Base-by-base conservation (phyloP, 2,888 invertebrate species). In the Phragmatobia fuliginosa region DNA sequence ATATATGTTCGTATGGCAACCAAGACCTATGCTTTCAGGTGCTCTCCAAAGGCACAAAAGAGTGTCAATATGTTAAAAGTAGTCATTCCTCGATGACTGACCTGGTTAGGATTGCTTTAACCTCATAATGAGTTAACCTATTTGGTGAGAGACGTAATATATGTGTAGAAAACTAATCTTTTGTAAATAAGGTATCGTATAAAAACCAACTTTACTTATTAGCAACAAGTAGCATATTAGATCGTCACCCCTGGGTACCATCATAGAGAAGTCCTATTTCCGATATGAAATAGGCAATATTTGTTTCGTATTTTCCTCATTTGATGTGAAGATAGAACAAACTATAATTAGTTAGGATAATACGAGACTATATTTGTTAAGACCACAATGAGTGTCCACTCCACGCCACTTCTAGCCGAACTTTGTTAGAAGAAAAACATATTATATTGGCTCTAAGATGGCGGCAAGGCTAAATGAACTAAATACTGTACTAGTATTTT, bases 381-480 rank as follows among this genome's bases (percentile, higher is more conserved):
- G 65, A 25, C 62, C 66, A 78, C 72, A 72, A 76, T 64, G 70
- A 58, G 21, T 62, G 71, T 69, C 77, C 74, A 65, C 58, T 61
- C 60, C 67, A 77, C 70, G 41, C 59, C 63, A 74, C 72, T 71
- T 71, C 62, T 79, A 66, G 66, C 62, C 72, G 72, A 41, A 66
- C 31, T 38, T 59, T 66, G 58, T 59, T 66, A 66, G 58, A 38
- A 41, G 38, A 66, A 41, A 41, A 58, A 66, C n/a, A 58, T 59
- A 59, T n/a, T 66, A 38, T 41, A 31, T 66, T 58, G 58, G 38
- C 72, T 63, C 60, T 56, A 38, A 68, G 68, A 71, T 21, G 28
- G 21, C 49, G 56, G 65, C 45, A 33, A 65, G 32, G 14, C 60
- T 49, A 52, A 65, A 74, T 72, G 49, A 56, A 33, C 61, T 65